phyloP scores from a whole-genome alignment of 2,113 vertebrate species.

The Calypte anna region DNA sequence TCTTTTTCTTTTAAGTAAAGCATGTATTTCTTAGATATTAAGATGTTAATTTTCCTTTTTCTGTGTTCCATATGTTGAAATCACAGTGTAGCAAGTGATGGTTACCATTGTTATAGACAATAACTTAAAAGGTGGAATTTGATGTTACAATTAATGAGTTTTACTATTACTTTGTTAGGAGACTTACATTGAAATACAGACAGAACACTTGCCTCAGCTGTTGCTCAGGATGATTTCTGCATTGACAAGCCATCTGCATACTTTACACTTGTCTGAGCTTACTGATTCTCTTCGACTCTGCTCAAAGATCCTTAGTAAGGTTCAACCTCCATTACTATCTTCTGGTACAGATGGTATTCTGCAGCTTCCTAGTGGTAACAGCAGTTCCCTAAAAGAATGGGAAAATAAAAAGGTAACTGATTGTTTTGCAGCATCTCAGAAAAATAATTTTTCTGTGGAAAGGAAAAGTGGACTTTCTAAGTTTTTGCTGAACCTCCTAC shows the following conservation, averaged over 20 bases:
- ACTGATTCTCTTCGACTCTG: constrained; percentile 94
- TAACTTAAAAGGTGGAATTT: background rate
- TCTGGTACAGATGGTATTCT: constrained; percentile 74
- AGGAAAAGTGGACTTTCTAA: background rate
- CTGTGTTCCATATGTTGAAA: background rate
- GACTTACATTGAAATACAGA: constrained; percentile 99
- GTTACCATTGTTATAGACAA: background rate
- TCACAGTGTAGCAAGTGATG: background rate
- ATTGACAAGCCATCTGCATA: constrained; percentile 88
- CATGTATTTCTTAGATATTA: constrained; percentile 15
- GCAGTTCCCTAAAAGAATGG: constrained; percentile 78
- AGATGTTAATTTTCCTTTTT: background rate
- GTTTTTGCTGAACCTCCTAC: background rate
- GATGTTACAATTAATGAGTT: background rate
- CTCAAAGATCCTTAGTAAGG: constrained; percentile 98
- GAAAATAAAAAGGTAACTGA: constrained; percentile 86
- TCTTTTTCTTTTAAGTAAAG: background rate
- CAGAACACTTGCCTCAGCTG: constrained; percentile 95
- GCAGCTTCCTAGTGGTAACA: constrained; percentile 77
- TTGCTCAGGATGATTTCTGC: constrained; percentile 95
- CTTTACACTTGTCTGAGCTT: constrained; percentile 88
- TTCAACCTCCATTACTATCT: constrained; percentile 93
- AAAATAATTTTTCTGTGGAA: background rate
- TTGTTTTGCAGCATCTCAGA: background rate
- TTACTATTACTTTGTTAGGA: constrained; percentile 80